Base-by-base conservation (phyloP, 2,888 invertebrate species). In the Cryptocephalus moraei region DNA sequence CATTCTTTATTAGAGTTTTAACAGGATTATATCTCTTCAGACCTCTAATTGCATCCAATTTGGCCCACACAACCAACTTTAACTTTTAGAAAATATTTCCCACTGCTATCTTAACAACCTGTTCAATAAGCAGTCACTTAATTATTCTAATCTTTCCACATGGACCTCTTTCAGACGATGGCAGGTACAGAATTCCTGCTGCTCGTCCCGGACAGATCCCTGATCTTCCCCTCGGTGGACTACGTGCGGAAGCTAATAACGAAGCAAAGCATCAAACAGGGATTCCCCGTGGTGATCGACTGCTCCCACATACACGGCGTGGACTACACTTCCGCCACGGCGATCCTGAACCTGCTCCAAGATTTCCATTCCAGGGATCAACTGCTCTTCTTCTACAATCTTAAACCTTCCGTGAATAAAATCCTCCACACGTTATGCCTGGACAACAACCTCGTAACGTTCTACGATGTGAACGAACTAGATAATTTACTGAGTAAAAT, bases 191-290 rank as follows among this genome's bases (percentile, higher is more conserved):
- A 87, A 62, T 89, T 89, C 70, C 73, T 90, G 49, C 84, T 88
- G 80, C 77, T 91, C 54, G 90, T 88, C 11, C 90, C 90, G 9
- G 90, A 91, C 71, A 81, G 91, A 55, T 90, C 89, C 67, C 76
- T 92, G 38, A 89, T 91, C 66, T 92, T 91, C 72, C 91, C 91
- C 14, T 90, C 91, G 0, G 88, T 90, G 51, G 90, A 91, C 69
- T 90, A 91, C 72, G 88, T 91, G 53, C 79, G 89, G 51, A 84
- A 86, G 62, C 74, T 89, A 53, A 89, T 92, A 39, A 87, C 83
- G 46, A 91, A 91, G 69, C 84, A 83, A 64, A 87, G 88, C 41
- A 72, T 76, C 22, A 78, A 80, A 9, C 77, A 79, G 61, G 78
- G 75, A 57, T 71, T 83, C 49, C 88, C 90, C 3, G 88, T 90